A percentile compares a stretch with the other conserved stretches of the same genome.
phyloP scores from a whole-genome alignment of 2,888 invertebrate genomes.

The Sminthurinus aureus region DNA sequence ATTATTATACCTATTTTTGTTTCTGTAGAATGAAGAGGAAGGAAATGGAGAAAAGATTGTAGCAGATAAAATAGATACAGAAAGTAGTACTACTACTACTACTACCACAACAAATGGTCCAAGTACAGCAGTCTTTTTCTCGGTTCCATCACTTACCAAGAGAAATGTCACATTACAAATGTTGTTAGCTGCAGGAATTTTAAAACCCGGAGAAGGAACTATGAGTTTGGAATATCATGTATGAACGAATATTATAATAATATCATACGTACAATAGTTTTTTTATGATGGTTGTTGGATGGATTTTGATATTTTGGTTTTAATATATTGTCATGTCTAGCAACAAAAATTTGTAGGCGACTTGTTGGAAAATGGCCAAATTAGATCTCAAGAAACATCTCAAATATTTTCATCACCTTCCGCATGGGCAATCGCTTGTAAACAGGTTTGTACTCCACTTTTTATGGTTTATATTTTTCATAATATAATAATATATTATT shows the following conservation, averaged over 20 bases:
- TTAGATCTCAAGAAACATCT: slow-evolving; percentile 86
- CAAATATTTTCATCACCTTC: slow-evolving; percentile 88
- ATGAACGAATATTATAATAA: not conserved
- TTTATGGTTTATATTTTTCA: too few relatives aligned
- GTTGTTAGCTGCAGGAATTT: slow-evolving; percentile 81
- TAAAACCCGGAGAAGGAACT: slow-evolving; percentile 75
- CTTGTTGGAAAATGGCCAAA: slow-evolving; percentile 84
- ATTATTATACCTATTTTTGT: not conserved
- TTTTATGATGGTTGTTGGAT: too few relatives aligned
- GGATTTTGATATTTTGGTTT: slow-evolving; percentile 16
- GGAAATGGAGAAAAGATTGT: slow-evolving; percentile 16
- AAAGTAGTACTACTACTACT: not conserved
- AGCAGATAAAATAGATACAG: slow-evolving; percentile 19
- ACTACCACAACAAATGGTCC: slow-evolving; percentile 30
- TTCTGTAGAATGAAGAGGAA: not conserved
- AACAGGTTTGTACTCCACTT: too few relatives aligned
- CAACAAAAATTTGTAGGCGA: slow-evolving; percentile 91
- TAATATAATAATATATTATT: too few relatives aligned
- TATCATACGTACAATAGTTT: too few relatives aligned
- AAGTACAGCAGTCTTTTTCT: slow-evolving; percentile 60
- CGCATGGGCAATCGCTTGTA: slow-evolving; percentile 93
- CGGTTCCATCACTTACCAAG: slow-evolving; percentile 67
- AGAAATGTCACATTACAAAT: slow-evolving; percentile 81
- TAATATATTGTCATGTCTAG: slow-evolving; percentile 63
- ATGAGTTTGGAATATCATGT: slow-evolving; percentile 92